Conservation (phyloP, 2,888 invertebrate species). For the Eremobia ochroleuca region DNA sequence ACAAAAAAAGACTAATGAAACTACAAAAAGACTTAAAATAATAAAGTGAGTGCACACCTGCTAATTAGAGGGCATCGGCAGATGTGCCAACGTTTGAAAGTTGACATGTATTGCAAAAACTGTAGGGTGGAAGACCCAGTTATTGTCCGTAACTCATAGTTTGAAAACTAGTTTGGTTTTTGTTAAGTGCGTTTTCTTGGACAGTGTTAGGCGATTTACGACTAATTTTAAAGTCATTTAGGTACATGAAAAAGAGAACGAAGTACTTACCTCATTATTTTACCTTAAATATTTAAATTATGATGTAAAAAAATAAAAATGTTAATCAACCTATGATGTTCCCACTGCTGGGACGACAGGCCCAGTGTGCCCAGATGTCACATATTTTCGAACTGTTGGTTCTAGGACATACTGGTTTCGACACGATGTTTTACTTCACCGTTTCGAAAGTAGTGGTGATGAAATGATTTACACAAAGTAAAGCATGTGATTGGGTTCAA, state of each 20-base stretch:
- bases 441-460: no score
- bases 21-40: constrained; percentile 31
- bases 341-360: no score
- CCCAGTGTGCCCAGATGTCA: no score
- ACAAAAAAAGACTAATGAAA: constrained; percentile 28
- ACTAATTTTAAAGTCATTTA: background rate
- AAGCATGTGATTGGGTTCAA: background rate
- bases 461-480: no score
- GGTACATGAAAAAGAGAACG: background rate
- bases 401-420: no score
- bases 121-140: constrained; percentile 30
- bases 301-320: background rate
- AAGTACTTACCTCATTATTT: background rate
- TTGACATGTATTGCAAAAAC: constrained; percentile 65
- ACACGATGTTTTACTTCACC: no score
- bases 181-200: background rate
- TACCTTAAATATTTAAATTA: constrained; percentile 2
- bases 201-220: background rate
- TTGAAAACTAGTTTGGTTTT: background rate
- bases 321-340: no score
- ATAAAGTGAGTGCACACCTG: constrained; percentile 62
- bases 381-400: no score
- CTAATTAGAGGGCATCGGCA: constrained; percentile 66
- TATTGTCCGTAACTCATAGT: background rate
- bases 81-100: constrained; percentile 68